Evolutionary conservation across 2,888 invertebrate genomes (phyloP).

Genomic region (Mesorhabditis belari): DNA sequence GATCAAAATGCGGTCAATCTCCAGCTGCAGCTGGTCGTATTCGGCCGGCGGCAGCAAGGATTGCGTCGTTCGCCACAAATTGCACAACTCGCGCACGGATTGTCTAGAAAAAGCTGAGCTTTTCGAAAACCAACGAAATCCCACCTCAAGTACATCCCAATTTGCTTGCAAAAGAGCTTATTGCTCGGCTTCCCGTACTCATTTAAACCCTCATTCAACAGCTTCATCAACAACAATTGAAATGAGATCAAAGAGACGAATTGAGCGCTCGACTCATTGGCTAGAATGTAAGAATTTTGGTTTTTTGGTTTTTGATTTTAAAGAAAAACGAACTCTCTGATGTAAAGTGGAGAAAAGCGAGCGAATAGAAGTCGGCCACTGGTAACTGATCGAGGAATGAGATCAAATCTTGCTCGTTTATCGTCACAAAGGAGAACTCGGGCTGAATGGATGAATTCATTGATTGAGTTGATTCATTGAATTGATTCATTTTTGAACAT

Average conservation of each 20-base stretch:
- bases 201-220: slow-evolving; percentile 45
- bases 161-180: slow-evolving; percentile 43
- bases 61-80: slow-evolving; percentile 34
- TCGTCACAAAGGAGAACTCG: slow-evolving; percentile 31
- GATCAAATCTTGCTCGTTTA: slow-evolving; percentile 43
- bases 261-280: slow-evolving; percentile 28
- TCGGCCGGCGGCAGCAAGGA: slow-evolving; percentile 12
- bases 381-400: slow-evolving; percentile 44
- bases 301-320: not conserved
- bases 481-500: too few species aligned
- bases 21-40: slow-evolving; percentile 34
- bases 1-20: slow-evolving; percentile 45
- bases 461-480: too few species aligned
- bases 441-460: too few species aligned
- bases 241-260: slow-evolving; percentile 44
- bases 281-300: slow-evolving; percentile 16
- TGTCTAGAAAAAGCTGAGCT: slow-evolving; percentile 15
- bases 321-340: slow-evolving; percentile 19
- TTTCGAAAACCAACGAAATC: not conserved
- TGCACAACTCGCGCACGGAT: slow-evolving; percentile 38
- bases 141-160: slow-evolving; percentile 42
- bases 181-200: slow-evolving; percentile 33
- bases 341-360: slow-evolving; percentile 36
- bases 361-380: slow-evolving; percentile 39
- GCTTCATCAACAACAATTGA: slow-evolving; percentile 38